A percentile compares a stretch with the other conserved stretches of the same genome.
phyloP scores from a whole-genome alignment of 1,140 invertebrate species.

The Cardiocondyla obscurior region DNA sequence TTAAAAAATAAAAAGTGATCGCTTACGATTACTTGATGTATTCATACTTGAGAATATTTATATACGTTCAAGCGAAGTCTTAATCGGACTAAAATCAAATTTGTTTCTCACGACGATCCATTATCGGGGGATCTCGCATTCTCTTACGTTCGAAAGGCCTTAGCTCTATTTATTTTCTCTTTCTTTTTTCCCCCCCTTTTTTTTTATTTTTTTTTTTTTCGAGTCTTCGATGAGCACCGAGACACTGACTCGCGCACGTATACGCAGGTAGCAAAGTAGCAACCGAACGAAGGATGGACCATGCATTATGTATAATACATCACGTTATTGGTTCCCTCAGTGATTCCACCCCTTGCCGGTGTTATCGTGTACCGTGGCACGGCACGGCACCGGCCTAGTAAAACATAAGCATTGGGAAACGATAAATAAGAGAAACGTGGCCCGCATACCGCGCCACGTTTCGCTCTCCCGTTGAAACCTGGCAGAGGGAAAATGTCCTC shows the following conservation, averaged over 20 bases:
- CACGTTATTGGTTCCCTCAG: slow-evolving; percentile 84
- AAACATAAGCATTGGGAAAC: slow-evolving; percentile 84
- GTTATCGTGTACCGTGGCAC: slow-evolving; percentile 80
- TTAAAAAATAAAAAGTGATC: no score
- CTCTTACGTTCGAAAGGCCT: neutral
- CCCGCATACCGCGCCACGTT: slow-evolving; percentile 76
- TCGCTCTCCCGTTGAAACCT: slow-evolving; percentile 58
- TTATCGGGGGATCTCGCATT: slow-evolving; percentile 70
- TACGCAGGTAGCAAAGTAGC: slow-evolving; percentile 71
- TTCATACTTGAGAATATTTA: neutral
- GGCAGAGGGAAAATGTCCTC: slow-evolving; percentile 39
- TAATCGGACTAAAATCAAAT: slow-evolving; percentile 70
- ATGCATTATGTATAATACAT: slow-evolving; percentile 85
- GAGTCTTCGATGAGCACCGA: slow-evolving; percentile 36
- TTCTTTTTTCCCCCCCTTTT: no score
- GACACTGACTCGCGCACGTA: slow-evolving; percentile 64
- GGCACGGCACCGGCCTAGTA: slow-evolving; percentile 81
- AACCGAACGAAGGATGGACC: slow-evolving; percentile 72
- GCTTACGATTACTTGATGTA: neutral
- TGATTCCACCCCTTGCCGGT: slow-evolving; percentile 82
- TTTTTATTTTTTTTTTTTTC: slow-evolving; percentile 53
- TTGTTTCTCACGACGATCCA: slow-evolving; percentile 74
- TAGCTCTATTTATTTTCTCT: slow-evolving; percentile 26
- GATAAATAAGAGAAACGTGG: slow-evolving; percentile 84
- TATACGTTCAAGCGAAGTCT: neutral